Conservation (phyloP, 2,797 vertebrate species). For the Falco cherrug region DNA sequence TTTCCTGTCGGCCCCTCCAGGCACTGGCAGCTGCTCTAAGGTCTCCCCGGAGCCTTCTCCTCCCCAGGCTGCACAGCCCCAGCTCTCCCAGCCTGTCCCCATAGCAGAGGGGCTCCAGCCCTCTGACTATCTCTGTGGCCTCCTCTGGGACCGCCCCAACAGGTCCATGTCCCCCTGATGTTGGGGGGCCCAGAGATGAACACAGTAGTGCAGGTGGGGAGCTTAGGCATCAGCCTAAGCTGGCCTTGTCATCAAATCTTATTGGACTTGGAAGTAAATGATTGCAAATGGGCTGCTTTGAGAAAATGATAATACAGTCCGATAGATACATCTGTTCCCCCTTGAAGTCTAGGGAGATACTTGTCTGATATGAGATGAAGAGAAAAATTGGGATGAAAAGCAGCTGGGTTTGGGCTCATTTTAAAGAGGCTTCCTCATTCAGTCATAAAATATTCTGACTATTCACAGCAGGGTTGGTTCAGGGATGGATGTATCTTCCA, state of each 20-base stretch:
- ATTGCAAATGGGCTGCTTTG: not conserved
- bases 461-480: not conserved
- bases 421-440: not conserved
- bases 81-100: not conserved
- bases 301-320: not conserved
- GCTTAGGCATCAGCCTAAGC: not conserved
- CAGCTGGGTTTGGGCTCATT: not conserved
- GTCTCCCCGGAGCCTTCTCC: not conserved
- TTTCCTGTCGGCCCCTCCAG: too few species aligned
- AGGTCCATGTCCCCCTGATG: not conserved
- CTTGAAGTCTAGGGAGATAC: not conserved
- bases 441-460: not conserved
- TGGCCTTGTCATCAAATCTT: not conserved
- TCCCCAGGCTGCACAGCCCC: not conserved
- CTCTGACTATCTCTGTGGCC: not conserved
- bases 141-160: not conserved
- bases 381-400: not conserved
- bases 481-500: not conserved
- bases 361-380: not conserved
- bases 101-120: not conserved
- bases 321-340: not conserved
- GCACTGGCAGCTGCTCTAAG: too few species aligned
- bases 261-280: not conserved
- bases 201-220: not conserved
- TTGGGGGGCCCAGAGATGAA: not conserved